Evolutionary conservation across 2,113 vertebrate genomes (phyloP), one percentile per base, ranked within the genome.

Genomic region (Stegostoma tigrinum): DNA sequence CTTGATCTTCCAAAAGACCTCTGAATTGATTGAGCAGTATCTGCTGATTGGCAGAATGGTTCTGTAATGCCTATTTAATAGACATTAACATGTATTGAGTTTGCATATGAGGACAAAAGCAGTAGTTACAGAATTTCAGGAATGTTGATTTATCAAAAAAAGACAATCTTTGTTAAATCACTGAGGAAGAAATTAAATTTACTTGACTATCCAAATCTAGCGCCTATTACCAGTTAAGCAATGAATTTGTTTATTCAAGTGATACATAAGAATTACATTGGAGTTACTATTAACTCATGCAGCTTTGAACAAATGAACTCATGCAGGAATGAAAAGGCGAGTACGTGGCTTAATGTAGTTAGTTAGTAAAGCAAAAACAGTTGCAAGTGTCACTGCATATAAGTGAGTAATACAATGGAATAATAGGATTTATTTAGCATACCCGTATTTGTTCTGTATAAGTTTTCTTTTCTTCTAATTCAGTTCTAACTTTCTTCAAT

Each of bases 361-460:
- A 14, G 1, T 94, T 24, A 45, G 42, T 27, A 72, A 27, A 6
- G 1, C 30, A 93, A 66, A 67, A 27, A 27, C 27, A 72, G 67
- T 70, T 30, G n/a, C 8, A 68, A 68, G 12, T 94, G 24, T 67
- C 38, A 42, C 23, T 48, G 12, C 6, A 70, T 30, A 12, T 27
- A 42, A 67, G 42, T 19, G 34, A 45, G 75, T 0, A 7, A 52
- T 42, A 34, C 5, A 95, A 72, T 72, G 67, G 45, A 95, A 95
- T 70, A 72, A 48, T 24, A 48, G 23, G 8, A 24, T 72, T 52
- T 72, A 52, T 48, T 75, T 48, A 52, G 48, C 38, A 14, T 96
- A 98, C 97, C 97, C 97, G 96, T 67, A 97, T 96, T 96, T 87
- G 55, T 87, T 96, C 95, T 66, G 23, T 96, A 97, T 97, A 96